Evolutionary conservation across 2,113 vertebrate genomes (phyloP).

Genomic region (Leptosomus discolor): DNA sequence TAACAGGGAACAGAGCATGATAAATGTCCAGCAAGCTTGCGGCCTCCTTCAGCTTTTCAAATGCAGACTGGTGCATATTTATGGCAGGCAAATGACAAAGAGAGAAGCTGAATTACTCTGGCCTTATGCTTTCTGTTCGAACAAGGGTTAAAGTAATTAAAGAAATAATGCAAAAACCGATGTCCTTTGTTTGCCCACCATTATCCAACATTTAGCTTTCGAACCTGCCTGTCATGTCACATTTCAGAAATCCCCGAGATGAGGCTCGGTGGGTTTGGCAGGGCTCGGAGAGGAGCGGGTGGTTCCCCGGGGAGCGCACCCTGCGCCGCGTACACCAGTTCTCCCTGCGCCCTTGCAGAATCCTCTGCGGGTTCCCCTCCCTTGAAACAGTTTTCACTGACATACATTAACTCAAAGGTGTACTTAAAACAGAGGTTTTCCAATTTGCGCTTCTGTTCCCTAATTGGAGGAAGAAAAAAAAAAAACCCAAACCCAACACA

Average conservation of each 20-base stretch:
- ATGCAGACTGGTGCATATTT: constrained; percentile 79
- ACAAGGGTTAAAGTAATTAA: constrained; percentile 81
- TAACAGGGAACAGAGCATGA: constrained; percentile 79
- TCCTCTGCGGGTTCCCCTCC: background rate
- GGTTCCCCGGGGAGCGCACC: background rate
- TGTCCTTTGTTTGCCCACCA: constrained; percentile 70
- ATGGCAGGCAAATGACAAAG: constrained; percentile 79
- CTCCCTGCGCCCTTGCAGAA: background rate
- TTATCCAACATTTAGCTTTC: constrained; percentile 57
- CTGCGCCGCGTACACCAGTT: background rate
- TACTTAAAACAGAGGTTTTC: background rate
- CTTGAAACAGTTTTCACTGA: background rate
- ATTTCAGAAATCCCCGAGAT: constrained; percentile 19
- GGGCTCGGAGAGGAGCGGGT: background rate
- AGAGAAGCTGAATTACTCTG: constrained; percentile 72
- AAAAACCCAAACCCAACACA: accelerated
- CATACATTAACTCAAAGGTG: background rate
- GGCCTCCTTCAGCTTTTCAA: constrained; percentile 79
- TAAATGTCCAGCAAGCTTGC: constrained; percentile 80
- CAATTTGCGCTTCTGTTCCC: background rate
- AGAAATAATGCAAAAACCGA: constrained; percentile 69
- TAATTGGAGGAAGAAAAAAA: background rate
- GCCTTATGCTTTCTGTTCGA: constrained; percentile 75
- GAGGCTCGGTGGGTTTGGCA: background rate
- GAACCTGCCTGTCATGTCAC: constrained; percentile 48